Evolutionary conservation across 2,113 vertebrate genomes (phyloP), one percentile per base, ranked within the genome.

Genomic region (Dipodomys merriami): DNA sequence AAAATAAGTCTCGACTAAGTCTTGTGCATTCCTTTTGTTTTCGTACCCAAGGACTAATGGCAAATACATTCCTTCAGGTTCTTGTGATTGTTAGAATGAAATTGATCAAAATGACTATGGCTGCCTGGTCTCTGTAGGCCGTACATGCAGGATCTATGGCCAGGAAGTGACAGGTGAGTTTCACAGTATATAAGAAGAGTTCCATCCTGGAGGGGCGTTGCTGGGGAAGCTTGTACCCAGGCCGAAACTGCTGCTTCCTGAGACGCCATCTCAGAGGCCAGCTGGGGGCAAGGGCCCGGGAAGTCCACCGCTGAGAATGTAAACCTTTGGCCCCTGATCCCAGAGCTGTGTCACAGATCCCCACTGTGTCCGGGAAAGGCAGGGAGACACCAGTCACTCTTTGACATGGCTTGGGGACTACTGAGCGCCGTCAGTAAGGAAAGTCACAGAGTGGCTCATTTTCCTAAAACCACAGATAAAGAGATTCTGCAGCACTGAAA

Each of bases 21-120:
- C 29, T 60, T 93, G n/a, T n/a, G 72, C 9, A 9, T 49, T 69
- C n/a, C 30, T 88, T 33, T 49, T 72, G 20, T 85, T 88, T 88
- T 95, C 72, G 35, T 85, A 69, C 3, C 22, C 68, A 74, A 74
- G 9, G 67, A 39, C 44, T 67, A 94, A 76, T 57, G 57, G 20
- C 11, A 86, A 77, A 23, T 83, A 30, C 5, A n/a, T 86, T 90
- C 79, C 93, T 86, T 87, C 69, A 83, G 64, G 29, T 23, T 80
- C 30, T 64, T 93, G 18, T 84, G 83, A 82, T 89, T 39, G 29
- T 83, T 93, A 71, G 23, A 86, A n/a, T 76, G 39, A 76, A 93
- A 29, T 72, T 35, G 71, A 49, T 81, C 83, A 95, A 94, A 57
- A 57, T 87, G 22, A 18, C 53, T 78, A 27, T 83, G 46, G 44